Percentiles rank a stretch among this genome's conserved stretches.
Evolutionary conservation across 2,797 vertebrate genomes (phyloP).

Genomic region (Garrulus glandarius): DNA sequence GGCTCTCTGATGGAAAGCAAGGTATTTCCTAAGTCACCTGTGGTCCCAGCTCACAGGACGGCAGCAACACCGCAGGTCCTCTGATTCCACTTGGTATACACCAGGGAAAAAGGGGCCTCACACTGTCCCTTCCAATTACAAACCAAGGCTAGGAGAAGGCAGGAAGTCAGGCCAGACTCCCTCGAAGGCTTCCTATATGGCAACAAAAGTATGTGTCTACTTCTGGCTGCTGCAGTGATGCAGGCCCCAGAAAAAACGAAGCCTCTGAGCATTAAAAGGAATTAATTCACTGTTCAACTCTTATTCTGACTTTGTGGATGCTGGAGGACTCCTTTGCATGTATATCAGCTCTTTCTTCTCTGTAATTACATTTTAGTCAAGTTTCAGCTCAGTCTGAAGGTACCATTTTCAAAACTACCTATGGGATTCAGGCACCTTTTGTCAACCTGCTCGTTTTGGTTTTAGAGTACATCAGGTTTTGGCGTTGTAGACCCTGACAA

Average conservation of each 20-base stretch:
- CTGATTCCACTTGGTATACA: neutral
- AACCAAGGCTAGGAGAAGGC: neutral
- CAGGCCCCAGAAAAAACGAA: neutral
- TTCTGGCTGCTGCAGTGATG: neutral
- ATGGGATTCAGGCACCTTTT: neutral
- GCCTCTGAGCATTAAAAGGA: neutral
- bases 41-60: fast-evolving
- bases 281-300: neutral
- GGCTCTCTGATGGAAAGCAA: neutral
- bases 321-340: neutral
- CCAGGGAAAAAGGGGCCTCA: neutral
- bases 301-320: neutral
- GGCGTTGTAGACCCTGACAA: neutral
- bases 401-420: neutral
- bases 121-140: neutral
- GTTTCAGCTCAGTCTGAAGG: neutral
- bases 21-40: neutral
- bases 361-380: neutral
- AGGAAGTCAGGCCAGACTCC: neutral
- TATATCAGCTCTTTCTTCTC: neutral
- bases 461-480: neutral
- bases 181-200: neutral
- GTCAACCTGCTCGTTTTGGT: neutral
- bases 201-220: neutral
- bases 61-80: neutral